Base-by-base conservation (phyloP, 2,888 invertebrate genomes). In the Chironomus tentans region DNA sequence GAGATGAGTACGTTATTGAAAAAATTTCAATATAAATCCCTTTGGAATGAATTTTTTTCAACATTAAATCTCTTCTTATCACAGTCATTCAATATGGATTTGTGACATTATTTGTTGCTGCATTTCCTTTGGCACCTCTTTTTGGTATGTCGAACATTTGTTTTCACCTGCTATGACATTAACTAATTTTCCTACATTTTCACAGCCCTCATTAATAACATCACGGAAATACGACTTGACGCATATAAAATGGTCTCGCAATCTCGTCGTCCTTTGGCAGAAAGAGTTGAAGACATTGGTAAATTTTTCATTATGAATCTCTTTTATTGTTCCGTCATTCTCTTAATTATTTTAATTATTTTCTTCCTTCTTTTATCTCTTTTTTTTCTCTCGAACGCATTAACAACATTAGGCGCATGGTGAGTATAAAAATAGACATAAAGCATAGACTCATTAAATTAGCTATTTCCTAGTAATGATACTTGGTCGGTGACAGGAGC, bases 181-280 rank as follows among this genome's bases (percentile, higher is more conserved):
- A 4, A 22, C 3, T 65, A 6, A 13, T 65, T 1, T 24, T 22
- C 4, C 62, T 22, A 22, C 2, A 18, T 21, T 7, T 10, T 62
- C 7, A 12, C 10, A 65, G 65, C 98, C 0, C 85, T 98, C 3
- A 85, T 98, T 7, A 98, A 98, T 84, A 99, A 98, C 82, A 91
- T 98, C 46, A 93, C 95, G 0, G 98, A 98, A 84, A 97, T 98
- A 76, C 87, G 94, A 0, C 84, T 97, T 79, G 98, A 98, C 81
- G 98, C 98, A 0, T 96, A 94, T 84, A 98, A 98, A 85, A 95
- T 97, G 91, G 93, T 97, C n/a, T 95, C 94, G 0, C 95, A 97
- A 80, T 91, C 94, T 0, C 85, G 97, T 71, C 86, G 98, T 47
- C 97, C 97, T 0, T 83, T 97, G 71, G 95, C 97, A 0, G 94